Evolutionary conservation across 2,113 vertebrate genomes (phyloP).

Genomic region (Cacatua alba): DNA sequence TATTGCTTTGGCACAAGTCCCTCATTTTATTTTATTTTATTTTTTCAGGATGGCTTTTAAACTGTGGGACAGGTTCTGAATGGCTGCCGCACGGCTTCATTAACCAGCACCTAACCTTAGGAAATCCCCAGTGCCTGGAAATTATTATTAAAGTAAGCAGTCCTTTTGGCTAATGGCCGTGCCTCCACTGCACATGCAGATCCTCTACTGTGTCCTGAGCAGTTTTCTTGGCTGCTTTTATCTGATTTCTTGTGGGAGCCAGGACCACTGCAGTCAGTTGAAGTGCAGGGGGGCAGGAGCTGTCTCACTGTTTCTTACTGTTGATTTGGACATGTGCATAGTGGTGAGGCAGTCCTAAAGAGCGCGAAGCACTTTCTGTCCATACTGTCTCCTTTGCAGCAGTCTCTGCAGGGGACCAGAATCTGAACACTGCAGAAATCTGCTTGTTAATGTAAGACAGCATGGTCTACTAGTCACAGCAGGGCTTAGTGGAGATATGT

Average conservation of each 20-base stretch:
- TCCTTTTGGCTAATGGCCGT: not conserved
- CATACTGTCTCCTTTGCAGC: not conserved
- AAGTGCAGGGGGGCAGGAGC: not conserved
- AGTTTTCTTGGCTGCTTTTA: not conserved
- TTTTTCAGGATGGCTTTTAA: not conserved
- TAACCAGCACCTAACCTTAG: not conserved
- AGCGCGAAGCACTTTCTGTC: not conserved
- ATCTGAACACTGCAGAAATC: slow-evolving; percentile 3
- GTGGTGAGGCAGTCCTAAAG: not conserved
- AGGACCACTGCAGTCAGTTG: not conserved
- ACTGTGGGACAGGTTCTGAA: not conserved
- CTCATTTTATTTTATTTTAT: not conserved
- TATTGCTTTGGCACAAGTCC: not conserved
- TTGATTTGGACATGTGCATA: not conserved
- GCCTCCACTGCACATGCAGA: not conserved
- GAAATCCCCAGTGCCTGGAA: not conserved
- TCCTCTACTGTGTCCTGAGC: not conserved
- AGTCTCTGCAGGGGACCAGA: not conserved
- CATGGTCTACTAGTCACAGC: slow-evolving; percentile 34
- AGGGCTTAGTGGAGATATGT: not conserved
- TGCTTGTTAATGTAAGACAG: slow-evolving; percentile 4
- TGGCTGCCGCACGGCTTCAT: not conserved
- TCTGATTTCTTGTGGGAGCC: not conserved
- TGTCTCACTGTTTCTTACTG: not conserved
- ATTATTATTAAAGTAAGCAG: not conserved